phyloP scores from a whole-genome alignment of 2,797 vertebrate genomes.

The Danio kyathit region DNA sequence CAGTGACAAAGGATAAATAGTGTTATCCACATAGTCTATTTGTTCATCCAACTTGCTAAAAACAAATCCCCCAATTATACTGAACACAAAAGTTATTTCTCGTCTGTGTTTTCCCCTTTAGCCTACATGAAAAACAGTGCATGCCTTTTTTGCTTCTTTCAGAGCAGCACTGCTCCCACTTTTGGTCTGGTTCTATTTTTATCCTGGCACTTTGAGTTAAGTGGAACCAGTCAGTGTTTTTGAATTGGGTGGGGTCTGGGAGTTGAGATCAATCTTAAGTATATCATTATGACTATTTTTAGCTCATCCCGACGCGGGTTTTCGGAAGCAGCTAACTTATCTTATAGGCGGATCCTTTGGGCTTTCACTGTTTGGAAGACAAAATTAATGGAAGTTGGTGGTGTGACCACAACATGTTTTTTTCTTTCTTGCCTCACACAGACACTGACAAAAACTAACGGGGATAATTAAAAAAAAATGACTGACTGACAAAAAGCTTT shows the following conservation, averaged over 20 bases:
- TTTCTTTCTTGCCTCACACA: background rate
- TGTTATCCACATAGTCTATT: too few relatives aligned
- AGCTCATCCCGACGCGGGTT: background rate
- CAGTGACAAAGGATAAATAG: too few relatives aligned
- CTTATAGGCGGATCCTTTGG: background rate
- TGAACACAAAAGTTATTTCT: too few relatives aligned
- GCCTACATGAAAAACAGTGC: background rate
- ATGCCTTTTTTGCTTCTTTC: background rate
- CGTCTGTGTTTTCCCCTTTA: too few relatives aligned
- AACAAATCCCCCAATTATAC: too few relatives aligned
- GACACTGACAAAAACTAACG: background rate
- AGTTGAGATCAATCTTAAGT: background rate
- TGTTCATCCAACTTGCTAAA: too few relatives aligned
- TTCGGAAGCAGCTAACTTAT: constrained; percentile 5
- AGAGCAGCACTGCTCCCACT: background rate
- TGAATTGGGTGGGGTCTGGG: constrained; percentile 32
- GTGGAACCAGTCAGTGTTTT: constrained; percentile 31
- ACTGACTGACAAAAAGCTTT: background rate
- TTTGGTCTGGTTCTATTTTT: constrained; percentile 32
- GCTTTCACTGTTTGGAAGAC: constrained; percentile 3
- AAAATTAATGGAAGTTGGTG: background rate
- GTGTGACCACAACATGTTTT: background rate
- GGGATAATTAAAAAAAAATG: background rate
- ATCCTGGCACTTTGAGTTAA: constrained; percentile 27
- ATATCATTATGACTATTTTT: constrained; percentile 44